Base-by-base conservation (phyloP, 2,888 invertebrate species). In the Watsonalla binaria region DNA sequence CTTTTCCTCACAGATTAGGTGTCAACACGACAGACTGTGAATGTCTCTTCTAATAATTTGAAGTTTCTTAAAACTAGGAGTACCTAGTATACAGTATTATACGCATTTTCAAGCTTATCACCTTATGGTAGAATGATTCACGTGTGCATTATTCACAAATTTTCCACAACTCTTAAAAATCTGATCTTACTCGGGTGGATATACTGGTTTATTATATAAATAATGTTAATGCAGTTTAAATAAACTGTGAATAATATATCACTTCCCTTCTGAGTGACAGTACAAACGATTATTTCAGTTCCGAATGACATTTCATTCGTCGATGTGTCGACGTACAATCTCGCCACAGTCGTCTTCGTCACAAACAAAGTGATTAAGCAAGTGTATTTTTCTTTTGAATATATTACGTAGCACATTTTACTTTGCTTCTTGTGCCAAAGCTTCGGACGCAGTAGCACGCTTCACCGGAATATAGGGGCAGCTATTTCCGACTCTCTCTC, bases 321-420 rank as follows among this genome's bases (percentile, higher is more conserved):
- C 45, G 48, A 51, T 57, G 60, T 57, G 66, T 62, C 59, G 67
- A 71, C 63, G 71, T 61, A 65, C 56, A 59, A 62, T 62, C 62
- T 72, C 70, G 63, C 74, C 75, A 66, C 60, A 66, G 62, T 59
- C 61, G 60, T 58, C 68, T 68, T 71, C 68, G 61, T 68, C 65
- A 68, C 70, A 82, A 82, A 82, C 82, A 81, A 76, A 78, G 72
- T 76, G 73, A 82, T 84, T 82, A 80, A 76, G 69, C 45, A 46
- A 51, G 33, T n/a, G 33, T 59, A 55, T 58, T 58, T 55, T 54
- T 56, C 46, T 51, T 60, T 50, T 54, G 14, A 51, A 54, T 37
- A 54, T 65, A 68, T 70, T 66, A 76, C 72, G 77, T 76, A 74
- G 67, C 63, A 66, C 62, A 67, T 62, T 72, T 76, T 68, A 68